phyloP scores from a whole-genome alignment of 2,113 vertebrate species.

The Brachypteracias leptosomus region DNA sequence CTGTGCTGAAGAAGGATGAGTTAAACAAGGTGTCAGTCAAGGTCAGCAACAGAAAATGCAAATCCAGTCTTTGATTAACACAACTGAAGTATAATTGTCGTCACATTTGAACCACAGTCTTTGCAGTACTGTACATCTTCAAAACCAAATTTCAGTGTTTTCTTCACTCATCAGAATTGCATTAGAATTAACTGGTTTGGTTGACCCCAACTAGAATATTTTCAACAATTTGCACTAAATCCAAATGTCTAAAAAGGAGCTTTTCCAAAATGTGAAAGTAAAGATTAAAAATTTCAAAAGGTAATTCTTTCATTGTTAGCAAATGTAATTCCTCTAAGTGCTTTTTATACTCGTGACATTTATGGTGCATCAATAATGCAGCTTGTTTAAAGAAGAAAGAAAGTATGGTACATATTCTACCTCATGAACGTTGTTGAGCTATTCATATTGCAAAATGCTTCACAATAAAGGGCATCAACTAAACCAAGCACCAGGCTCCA shows the following conservation, averaged over 20 bases:
- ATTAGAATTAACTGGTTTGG: background rate
- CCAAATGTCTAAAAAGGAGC: background rate
- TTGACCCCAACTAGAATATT: background rate
- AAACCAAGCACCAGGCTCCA: conserved; percentile 43
- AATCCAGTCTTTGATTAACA: background rate
- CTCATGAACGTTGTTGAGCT: conserved; percentile 42
- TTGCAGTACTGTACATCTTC: background rate
- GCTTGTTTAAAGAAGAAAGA: conserved; percentile 53
- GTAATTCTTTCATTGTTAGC: conserved; percentile 33
- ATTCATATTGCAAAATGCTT: conserved; percentile 58
- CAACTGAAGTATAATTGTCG: background rate
- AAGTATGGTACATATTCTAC: conserved; percentile 22
- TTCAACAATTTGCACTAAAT: background rate
- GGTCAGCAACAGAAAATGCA: background rate
- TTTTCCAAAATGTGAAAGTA: background rate
- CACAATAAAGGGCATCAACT: conserved; percentile 39
- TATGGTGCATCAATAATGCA: conserved; percentile 62
- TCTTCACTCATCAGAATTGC: background rate
- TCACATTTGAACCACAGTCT: background rate
- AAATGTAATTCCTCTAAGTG: conserved; percentile 51
- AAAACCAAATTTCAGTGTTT: background rate
- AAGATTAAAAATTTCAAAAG: background rate
- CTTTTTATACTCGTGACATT: conserved; percentile 52
- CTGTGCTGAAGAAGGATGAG: background rate
- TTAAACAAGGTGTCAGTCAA: background rate